Conservation (phyloP, 2,888 invertebrate species). For the Drosophila limbata region DNA sequence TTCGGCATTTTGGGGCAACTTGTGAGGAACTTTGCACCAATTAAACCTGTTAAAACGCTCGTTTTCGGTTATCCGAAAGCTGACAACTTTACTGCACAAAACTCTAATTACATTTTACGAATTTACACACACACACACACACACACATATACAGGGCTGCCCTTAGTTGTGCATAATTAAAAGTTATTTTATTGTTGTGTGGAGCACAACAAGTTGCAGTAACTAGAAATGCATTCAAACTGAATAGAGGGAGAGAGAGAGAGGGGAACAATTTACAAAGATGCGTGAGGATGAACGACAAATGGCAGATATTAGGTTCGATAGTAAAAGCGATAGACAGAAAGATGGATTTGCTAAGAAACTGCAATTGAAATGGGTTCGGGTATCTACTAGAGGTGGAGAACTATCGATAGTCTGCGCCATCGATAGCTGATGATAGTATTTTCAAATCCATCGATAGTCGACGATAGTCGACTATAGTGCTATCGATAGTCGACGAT, state of each 20-base stretch:
- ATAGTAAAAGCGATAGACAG: neutral
- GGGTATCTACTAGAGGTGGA: no score
- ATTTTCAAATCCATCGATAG: no score
- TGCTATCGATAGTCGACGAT: no score
- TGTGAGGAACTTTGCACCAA: constrained; percentile 80
- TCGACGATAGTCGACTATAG: no score
- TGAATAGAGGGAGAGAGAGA: neutral
- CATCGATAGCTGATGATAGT: no score
- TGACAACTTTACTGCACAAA: constrained; percentile 78
- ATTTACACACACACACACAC: constrained; percentile 31
- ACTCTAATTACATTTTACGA: constrained; percentile 80
- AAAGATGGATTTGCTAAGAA: neutral
- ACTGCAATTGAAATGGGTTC: no score
- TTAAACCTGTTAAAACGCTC: constrained; percentile 82
- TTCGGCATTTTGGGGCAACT: constrained; percentile 64
- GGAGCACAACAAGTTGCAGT: constrained; percentile 44
- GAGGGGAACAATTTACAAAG: no score
- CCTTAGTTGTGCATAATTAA: constrained; percentile 76
- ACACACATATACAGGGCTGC: constrained; percentile 46
- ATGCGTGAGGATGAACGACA: no score
- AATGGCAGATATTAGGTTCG: no score
- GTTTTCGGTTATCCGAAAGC: constrained; percentile 81
- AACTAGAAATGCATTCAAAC: constrained; percentile 33
- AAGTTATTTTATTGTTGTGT: constrained; percentile 80
- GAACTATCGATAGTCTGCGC: no score